Evolutionary conservation across 2,888 invertebrate species (phyloP).

Genomic region (Falcaria lacertinaria): DNA sequence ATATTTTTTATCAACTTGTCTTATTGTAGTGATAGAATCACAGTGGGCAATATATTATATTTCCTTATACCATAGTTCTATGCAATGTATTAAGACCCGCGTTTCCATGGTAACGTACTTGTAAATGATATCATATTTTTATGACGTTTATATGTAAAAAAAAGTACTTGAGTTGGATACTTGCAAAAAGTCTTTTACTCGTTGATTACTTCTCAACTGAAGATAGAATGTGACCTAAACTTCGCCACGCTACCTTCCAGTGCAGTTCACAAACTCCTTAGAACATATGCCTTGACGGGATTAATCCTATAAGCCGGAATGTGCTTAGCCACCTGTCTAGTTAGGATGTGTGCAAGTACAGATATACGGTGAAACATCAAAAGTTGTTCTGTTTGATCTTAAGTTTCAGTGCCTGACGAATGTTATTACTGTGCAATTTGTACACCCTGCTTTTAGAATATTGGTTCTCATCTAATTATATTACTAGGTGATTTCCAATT

Average conservation of each 20-base stretch:
- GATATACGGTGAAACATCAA: neutral
- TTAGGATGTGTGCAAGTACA: neutral
- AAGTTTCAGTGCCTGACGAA: no score
- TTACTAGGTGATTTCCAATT: no score
- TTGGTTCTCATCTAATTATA: no score
- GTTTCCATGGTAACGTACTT: no score
- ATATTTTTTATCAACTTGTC: no score
- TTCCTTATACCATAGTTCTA: no score
- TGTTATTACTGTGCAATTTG: no score
- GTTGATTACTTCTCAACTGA: constrained; percentile 54
- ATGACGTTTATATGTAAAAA: neutral
- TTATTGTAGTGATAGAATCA: no score
- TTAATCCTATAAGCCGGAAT: constrained; percentile 22
- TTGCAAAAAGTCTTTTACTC: constrained; percentile 13
- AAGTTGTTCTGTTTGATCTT: no score
- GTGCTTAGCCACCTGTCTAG: neutral
- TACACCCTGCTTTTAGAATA: no score
- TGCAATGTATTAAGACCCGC: no score
- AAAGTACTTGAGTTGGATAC: neutral
- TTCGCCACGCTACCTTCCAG: constrained; percentile 27
- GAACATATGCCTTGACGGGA: constrained; percentile 24
- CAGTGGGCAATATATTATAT: no score
- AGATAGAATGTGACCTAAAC: constrained; percentile 29
- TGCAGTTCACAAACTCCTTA: constrained; percentile 34
- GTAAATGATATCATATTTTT: neutral